These are phyloP conservation scores for Bombus waltoni DNA, from an alignment of 1,140 invertebrate genomes.

Conservation along the genomic window DNA sequence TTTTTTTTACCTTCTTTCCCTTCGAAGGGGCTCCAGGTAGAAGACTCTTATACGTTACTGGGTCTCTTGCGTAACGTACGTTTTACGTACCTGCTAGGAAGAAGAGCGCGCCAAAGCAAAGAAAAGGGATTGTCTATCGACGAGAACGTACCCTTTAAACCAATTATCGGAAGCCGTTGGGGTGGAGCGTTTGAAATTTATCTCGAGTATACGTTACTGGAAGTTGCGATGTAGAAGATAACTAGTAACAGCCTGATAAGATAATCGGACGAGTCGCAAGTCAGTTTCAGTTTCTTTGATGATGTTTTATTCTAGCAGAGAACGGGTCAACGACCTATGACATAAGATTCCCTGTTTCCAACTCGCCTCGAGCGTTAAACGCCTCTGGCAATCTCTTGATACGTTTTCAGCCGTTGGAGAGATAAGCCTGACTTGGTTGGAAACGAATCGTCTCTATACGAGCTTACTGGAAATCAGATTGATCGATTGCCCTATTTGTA, in stretches of 20 bases:
- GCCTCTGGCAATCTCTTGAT: not conserved
- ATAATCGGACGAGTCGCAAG: not conserved
- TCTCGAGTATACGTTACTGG: not conserved
- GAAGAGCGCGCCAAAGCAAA: conserved; percentile 10
- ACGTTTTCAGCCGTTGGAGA: not conserved
- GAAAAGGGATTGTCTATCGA: not conserved
- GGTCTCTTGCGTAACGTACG: conserved; percentile 74
- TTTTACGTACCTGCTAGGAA: conserved; percentile 66
- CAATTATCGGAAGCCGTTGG: not conserved
- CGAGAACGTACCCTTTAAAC: conserved; percentile 35
- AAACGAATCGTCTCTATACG: not conserved
- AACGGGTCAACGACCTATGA: not conserved
- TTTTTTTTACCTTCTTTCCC: conserved; percentile 59
- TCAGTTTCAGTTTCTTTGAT: not conserved
- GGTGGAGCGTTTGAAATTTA: not conserved
- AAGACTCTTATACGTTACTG: conserved; percentile 69
- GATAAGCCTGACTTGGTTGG: not conserved
- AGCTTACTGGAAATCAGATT: not conserved
- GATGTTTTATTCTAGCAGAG: not conserved
- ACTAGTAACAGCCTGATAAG: not conserved
- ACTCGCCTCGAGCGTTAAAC: not conserved
- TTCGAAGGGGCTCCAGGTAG: conserved; percentile 58
- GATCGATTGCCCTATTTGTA: not conserved
- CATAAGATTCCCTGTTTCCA: not conserved
- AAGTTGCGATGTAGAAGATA: not conserved